Evolutionary conservation across 2,797 vertebrate species (phyloP).

Genomic region (Enteromius trimaculatus): DNA sequence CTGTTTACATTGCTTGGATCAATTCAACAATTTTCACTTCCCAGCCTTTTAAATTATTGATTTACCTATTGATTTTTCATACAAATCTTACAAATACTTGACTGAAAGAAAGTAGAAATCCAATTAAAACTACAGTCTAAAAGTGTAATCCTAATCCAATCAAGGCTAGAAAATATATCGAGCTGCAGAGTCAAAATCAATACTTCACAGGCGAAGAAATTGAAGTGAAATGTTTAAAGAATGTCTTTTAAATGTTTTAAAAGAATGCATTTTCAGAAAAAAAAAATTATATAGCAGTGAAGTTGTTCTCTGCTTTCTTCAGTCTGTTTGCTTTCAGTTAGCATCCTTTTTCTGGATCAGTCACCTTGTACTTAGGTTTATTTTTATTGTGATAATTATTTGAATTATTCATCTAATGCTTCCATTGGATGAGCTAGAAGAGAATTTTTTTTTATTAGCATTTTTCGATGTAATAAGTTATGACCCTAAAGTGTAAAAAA

Average conservation of each 20-base stretch:
- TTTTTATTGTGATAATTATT: neutral
- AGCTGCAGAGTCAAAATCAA: slow-evolving; percentile 74
- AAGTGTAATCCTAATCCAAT: slow-evolving; percentile 77
- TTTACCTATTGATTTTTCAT: slow-evolving; percentile 79
- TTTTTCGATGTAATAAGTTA: neutral
- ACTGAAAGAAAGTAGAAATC: slow-evolving; percentile 75
- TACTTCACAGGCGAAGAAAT: slow-evolving; percentile 55
- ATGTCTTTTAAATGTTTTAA: neutral
- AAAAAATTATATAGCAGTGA: neutral
- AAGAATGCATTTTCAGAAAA: neutral
- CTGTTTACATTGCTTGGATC: slow-evolving; percentile 47
- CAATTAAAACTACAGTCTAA: slow-evolving; percentile 76
- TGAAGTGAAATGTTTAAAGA: slow-evolving; percentile 9
- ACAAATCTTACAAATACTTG: slow-evolving; percentile 64
- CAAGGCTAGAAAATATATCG: slow-evolving; percentile 75
- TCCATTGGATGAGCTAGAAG: neutral
- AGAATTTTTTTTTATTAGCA: neutral
- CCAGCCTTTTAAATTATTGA: slow-evolving; percentile 69
- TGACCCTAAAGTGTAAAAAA: slow-evolving; percentile 26
- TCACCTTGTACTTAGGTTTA: neutral
- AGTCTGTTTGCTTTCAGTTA: neutral
- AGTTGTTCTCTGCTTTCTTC: neutral
- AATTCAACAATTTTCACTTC: slow-evolving; percentile 61
- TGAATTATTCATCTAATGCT: neutral
- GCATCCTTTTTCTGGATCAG: neutral